Conservation (phyloP, 2,797 vertebrate genomes). For the Alfaro cultratus region DNA sequence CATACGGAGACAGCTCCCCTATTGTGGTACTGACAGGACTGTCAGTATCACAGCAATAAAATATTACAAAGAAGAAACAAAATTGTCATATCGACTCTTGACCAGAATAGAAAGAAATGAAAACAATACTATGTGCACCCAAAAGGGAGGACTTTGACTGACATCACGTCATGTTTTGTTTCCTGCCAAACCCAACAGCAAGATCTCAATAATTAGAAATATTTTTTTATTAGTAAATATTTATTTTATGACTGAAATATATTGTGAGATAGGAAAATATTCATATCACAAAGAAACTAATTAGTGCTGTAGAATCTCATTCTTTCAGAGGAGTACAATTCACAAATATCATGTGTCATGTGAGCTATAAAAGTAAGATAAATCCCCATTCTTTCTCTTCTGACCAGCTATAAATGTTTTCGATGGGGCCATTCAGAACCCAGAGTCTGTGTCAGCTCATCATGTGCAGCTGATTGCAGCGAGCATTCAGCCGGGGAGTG, state of each 20-base stretch:
- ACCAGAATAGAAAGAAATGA: not conserved
- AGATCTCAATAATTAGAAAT: conserved; percentile 6
- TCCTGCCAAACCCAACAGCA: conserved; percentile 11
- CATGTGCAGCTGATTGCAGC: conserved; percentile 5
- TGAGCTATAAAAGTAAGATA: not conserved
- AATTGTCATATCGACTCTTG: not conserved
- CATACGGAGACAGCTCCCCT: conserved; percentile 16
- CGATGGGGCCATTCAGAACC: not conserved
- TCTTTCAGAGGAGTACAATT: not conserved
- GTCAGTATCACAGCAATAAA: too few relatives aligned
- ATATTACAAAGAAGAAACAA: not conserved
- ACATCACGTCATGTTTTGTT: not conserved
- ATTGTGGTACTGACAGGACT: conserved; percentile 16
- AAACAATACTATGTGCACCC: not conserved
- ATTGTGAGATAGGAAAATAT: not conserved
- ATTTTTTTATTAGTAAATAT: too few relatives aligned
- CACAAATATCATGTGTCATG: not conserved
- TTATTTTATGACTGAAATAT: not conserved
- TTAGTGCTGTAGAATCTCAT: not conserved
- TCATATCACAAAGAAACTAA: not conserved
- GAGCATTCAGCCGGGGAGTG: conserved; percentile 5
- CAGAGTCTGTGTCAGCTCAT: not conserved
- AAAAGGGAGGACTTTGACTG: not conserved
- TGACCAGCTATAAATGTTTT: not conserved
- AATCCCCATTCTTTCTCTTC: not conserved